Evolutionary conservation across 2,113 vertebrate genomes (phyloP).

Genomic region (Cryptomyrus ogoouensis): DNA sequence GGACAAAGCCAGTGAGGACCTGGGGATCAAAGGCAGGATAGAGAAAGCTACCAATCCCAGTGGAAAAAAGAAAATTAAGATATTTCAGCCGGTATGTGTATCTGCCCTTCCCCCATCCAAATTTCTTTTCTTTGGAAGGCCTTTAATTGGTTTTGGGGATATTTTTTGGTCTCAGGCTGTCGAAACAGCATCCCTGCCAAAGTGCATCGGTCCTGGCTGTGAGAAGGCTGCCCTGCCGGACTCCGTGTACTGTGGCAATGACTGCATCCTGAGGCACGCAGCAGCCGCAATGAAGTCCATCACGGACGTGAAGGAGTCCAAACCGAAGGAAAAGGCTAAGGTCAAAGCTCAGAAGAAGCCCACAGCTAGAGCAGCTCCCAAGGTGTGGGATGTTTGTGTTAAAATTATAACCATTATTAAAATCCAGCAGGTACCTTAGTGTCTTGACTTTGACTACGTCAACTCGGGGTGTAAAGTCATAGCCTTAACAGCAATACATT

Average conservation of each 20-base stretch:
- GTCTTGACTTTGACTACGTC: not conserved
- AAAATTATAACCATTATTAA: not conserved
- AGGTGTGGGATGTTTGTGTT: conserved; percentile 47
- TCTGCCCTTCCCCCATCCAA: not conserved
- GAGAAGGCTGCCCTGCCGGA: conserved; percentile 77
- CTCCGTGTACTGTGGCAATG: conserved; percentile 89
- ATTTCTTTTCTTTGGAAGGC: not conserved
- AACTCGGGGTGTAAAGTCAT: not conserved
- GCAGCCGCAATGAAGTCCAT: conserved; percentile 88
- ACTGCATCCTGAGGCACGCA: conserved; percentile 90
- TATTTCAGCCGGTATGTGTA: conserved; percentile 92
- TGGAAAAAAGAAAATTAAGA: conserved; percentile 97
- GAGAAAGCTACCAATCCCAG: conserved; percentile 93
- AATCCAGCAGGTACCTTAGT: not conserved
- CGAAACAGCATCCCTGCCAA: conserved; percentile 63
- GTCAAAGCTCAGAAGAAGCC: conserved; percentile 56
- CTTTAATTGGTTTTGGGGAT: not conserved
- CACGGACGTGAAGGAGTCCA: conserved; percentile 79
- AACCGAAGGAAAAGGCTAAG: conserved; percentile 62
- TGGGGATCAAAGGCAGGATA: conserved; percentile 95
- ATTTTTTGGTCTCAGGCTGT: conserved; percentile 13
- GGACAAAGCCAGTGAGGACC: conserved; percentile 72
- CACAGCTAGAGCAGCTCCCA: conserved; percentile 54
- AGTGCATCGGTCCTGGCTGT: conserved; percentile 90
- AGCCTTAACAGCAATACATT: not conserved